phyloP scores from a whole-genome alignment of 2,888 invertebrate genomes.

The Andrena praecox region DNA sequence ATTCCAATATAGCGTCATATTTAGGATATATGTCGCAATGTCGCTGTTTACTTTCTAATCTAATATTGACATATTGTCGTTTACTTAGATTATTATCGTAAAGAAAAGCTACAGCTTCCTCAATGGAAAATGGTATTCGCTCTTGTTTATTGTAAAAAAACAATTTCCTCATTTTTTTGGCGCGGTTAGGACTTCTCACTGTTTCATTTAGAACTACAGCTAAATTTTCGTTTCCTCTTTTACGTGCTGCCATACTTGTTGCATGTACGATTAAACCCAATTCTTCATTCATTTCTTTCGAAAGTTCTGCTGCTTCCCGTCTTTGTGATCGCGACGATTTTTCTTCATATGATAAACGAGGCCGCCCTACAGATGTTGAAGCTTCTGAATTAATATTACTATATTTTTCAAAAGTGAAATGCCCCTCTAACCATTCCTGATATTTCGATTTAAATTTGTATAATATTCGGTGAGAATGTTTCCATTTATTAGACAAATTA shows the following conservation, averaged over 20 bases:
- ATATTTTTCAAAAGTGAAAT: background rate
- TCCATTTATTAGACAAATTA: background rate
- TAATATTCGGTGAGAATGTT: background rate
- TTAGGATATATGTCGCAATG: conserved; percentile 11
- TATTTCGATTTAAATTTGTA: background rate
- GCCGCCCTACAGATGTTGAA: no score
- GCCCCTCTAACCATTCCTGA: background rate
- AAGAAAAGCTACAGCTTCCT: no score
- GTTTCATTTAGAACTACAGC: conserved; percentile 14
- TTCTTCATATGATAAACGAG: no score
- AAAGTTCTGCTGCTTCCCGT: no score
- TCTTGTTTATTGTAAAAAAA: background rate
- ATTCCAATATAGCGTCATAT: conserved; percentile 2
- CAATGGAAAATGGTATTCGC: background rate
- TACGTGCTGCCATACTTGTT: background rate
- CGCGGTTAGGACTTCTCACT: background rate
- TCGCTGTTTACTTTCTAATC: conserved; percentile 1
- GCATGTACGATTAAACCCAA: background rate
- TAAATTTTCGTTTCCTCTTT: conserved; percentile 7
- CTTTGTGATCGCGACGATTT: no score
- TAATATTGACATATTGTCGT: background rate
- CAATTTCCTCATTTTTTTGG: background rate
- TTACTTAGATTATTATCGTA: no score
- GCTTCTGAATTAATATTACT: no score
- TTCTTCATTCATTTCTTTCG: no score